Conservation (phyloP, 2,888 invertebrate species). For the Miltochrista miniata region DNA sequence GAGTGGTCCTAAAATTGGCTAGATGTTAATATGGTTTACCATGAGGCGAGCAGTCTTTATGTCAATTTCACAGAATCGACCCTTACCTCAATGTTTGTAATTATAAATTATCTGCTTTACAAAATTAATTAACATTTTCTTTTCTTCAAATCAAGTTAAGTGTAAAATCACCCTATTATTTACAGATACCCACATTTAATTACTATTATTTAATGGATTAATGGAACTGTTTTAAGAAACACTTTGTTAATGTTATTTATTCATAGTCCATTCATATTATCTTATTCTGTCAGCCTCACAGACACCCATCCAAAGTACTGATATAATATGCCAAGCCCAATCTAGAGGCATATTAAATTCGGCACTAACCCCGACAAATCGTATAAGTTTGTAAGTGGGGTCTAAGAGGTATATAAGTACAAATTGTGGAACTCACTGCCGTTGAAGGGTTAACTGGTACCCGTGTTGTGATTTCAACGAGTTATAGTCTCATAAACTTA, state of each 20-base stretch:
- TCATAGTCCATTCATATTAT: background rate
- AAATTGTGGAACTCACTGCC: constrained; percentile 42
- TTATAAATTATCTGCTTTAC: too few relatives aligned
- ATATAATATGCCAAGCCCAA: constrained; percentile 51
- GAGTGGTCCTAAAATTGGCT: too few relatives aligned
- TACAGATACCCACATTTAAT: too few relatives aligned
- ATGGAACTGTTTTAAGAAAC: too few relatives aligned
- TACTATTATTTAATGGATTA: too few relatives aligned
- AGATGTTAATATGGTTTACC: too few relatives aligned
- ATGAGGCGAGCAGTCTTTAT: background rate
- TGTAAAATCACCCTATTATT: too few relatives aligned
- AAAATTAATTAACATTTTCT: too few relatives aligned
- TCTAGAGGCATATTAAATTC: constrained; percentile 56
- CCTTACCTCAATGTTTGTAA: too few relatives aligned
- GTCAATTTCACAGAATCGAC: too few relatives aligned
- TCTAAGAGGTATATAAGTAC: constrained; percentile 50
- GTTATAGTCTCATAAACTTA: constrained; percentile 31
- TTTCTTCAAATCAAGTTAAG: too few relatives aligned
- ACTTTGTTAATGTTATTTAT: background rate
- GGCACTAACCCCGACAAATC: constrained; percentile 66
- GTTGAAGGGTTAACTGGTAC: constrained; percentile 51
- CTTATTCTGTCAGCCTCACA: constrained; percentile 9
- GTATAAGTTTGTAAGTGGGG: constrained; percentile 60
- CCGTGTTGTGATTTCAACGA: constrained; percentile 44
- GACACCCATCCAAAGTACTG: constrained; percentile 42